Base-by-base conservation (phyloP, 92 coral and sea anemone species). In the Palythoa grandiflora region DNA sequence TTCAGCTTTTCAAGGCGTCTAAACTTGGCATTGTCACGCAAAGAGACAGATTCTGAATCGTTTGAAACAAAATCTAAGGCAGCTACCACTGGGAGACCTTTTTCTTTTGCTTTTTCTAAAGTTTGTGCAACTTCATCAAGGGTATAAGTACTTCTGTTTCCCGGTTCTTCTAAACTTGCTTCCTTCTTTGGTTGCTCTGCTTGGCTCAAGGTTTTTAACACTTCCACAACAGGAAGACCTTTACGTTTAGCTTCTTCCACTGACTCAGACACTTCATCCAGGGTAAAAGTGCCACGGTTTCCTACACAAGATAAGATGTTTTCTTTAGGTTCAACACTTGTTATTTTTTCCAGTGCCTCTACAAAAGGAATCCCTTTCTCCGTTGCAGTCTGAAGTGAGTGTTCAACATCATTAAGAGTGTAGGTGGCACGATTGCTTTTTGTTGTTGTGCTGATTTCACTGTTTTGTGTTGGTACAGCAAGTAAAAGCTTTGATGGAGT, bases 81-180 rank as follows among this genome's bases (percentile, higher is more conserved):
- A 53, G 92, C 91, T 61, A 96, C 91, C 77, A 95, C 90, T 21
- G 99, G 93, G 9, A 90, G 89, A 35, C 99, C 99, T 38, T 91
- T 89, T 44, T 88, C 93, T 53, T 92, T 90, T 15, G 99, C 99
- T 47, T 73, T 89, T 80, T 93, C 96, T 50, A 97, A 89, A 36
- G 93, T 90, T 70, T 93, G 92, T 3, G 97, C 94, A 12, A 97
- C 99, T 72, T 94, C 95, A 79, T 97, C 94, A 48, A 97, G 89
- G 9, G 98, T 95, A 85, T 95, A 97, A 1, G 99, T 97, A 48
- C 93, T 90, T 39, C 99, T 92, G 38, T 94, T 92, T n/a, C 80
- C 91, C 2, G 44, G 71, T n/a, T 51, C 53, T 39, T 38, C 59
- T 38, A 35, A 15, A 10, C 40, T 84, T 37, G 37, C 11, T 11